Percentiles rank a stretch among this genome's conserved stretches.
These are phyloP conservation scores for Tribolium madens DNA, from an alignment of 1,140 invertebrate genomes.

Conservation along the genomic window DNA sequence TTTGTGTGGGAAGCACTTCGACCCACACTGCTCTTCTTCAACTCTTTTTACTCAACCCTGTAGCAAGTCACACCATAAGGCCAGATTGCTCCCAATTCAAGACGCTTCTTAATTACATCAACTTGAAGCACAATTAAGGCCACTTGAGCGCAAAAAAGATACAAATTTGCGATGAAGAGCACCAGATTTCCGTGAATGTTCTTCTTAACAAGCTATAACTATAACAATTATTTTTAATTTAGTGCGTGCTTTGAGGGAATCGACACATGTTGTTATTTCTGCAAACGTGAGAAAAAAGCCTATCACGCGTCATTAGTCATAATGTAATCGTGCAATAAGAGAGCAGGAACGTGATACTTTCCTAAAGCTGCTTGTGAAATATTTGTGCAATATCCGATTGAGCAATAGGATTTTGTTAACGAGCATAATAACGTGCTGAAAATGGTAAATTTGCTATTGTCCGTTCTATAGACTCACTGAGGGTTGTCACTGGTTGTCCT, in stretches of 20 bases:
- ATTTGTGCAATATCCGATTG: slow-evolving; percentile 18
- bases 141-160: background rate
- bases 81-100: slow-evolving; percentile 28
- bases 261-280: slow-evolving; percentile 14
- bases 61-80: slow-evolving; percentile 16
- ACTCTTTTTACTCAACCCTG: slow-evolving; percentile 16
- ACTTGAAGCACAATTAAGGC: background rate
- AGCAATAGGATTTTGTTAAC: background rate
- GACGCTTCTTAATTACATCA: slow-evolving; percentile 3
- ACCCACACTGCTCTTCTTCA: slow-evolving; percentile 9
- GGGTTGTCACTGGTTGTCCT: too few relatives aligned
- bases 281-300: slow-evolving; percentile 35
- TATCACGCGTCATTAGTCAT: slow-evolving; percentile 21
- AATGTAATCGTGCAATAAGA: slow-evolving; percentile 5
- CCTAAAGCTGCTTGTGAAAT: background rate
- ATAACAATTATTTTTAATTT: too few relatives aligned
- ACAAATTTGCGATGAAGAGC: background rate
- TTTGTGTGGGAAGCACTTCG: slow-evolving; percentile 25
- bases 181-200: background rate
- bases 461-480: too few relatives aligned
- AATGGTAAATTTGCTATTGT: too few relatives aligned
- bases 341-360: slow-evolving; percentile 26
- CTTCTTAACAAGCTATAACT: too few relatives aligned
- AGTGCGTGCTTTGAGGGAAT: background rate
- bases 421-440: too few relatives aligned